Conservation (phyloP, 2,797 vertebrate genomes). For the Poecilia gillii region DNA sequence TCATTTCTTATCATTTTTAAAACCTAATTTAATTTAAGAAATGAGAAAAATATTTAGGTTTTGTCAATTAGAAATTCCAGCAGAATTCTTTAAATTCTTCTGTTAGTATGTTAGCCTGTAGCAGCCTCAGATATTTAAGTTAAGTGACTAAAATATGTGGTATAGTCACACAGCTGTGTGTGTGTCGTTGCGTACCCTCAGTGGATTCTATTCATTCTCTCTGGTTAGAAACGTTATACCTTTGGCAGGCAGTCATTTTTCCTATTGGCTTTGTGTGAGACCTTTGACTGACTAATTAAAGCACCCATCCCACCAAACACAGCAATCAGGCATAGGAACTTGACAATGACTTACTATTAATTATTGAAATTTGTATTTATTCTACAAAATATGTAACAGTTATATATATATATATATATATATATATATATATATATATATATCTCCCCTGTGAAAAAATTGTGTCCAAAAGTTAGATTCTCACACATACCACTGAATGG, state of each 20-base stretch:
- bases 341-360: neutral
- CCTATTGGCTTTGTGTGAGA: neutral
- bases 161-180: neutral
- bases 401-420: too few relatives aligned
- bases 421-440: neutral
- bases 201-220: neutral
- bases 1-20: neutral
- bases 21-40: neutral
- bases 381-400: neutral
- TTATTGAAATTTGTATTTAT: neutral
- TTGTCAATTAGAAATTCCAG: neutral
- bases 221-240: neutral
- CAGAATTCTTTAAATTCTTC: neutral
- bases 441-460: neutral
- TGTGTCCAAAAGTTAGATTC: neutral
- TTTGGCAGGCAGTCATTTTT: neutral
- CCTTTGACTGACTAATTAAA: neutral
- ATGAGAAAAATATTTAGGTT: neutral
- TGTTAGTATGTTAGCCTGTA: neutral
- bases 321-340: neutral
- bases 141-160: neutral
- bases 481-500: neutral
- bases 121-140: neutral
- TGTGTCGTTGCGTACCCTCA: neutral
- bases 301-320: neutral